Evolutionary conservation across 2,888 invertebrate species (phyloP), one percentile per base, ranked within the genome.

Genomic region (Heliconius charithonia): DNA sequence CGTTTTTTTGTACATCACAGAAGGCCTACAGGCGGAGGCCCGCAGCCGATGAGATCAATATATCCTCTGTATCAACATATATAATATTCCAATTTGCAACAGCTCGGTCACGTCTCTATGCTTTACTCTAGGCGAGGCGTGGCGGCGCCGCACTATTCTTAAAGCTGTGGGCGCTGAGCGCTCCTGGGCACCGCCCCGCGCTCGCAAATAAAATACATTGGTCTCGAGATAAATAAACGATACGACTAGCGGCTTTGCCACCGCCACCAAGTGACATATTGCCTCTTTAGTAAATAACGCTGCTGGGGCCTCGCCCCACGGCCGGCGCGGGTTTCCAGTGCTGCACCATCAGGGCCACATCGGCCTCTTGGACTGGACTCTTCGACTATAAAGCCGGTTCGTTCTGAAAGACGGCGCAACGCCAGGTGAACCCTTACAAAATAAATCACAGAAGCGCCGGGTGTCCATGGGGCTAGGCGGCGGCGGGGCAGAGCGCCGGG

Each of bases 1-100:
- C 89, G 87, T 91, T 90, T 88, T 89, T 93, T 94, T 94, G 94
- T 95, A 95, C 94, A 95, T 95, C 93, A 95, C 95, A 95, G 94
- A 92, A 92, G 89, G 90, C 91, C 89, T 88, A 86, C 76, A 70
- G 84, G 86, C 86, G 84, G 87, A 84, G 86, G 87, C 86, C 91
- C 93, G 91, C 94, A 92, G 92, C 91, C 72, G 29, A 72, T 93
- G 94, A 94, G 94, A 94, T 94, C 94, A 93, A 89, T 90, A 92
- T 87, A 89, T 91, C 90, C 87, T 92, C 93, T 93, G 91, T 93
- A 92, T 92, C 92, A 91, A 91, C 92, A 92, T 93, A 92, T 92
- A 92, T 92, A 91, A 84, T 92, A 88, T 92, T 91, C 91, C 90
- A 92, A 93, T 91, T 86, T 89, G 59, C 89, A 93, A 93, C 92